Evolutionary conservation across 2,113 vertebrate species (phyloP), one percentile per base, ranked within the genome.

Genomic region (Anoura caudifer): DNA sequence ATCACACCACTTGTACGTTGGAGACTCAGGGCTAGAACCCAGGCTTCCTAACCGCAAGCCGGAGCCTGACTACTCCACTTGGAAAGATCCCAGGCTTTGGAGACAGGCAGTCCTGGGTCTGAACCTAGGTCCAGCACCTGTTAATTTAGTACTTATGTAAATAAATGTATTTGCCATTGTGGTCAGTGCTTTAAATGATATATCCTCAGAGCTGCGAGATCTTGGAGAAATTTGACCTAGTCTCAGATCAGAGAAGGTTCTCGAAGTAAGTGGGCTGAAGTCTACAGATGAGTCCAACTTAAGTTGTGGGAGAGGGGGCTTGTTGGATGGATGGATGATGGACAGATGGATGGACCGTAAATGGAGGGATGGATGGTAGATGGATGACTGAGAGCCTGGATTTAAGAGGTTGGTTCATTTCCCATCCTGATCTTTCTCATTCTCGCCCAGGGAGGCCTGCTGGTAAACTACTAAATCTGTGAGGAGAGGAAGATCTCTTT

Each of bases 381-480:
- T 33, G 5, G 22, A 28, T 54, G 81, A 45, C 70, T n/a, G 3
- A 52, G 79, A 83, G 33, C 22, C 52, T 81, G 33, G 8, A 13
- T 85, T 82, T 86, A 70, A 75, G 87, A 95, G 50, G 24, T 10
- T 65, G 84, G 73, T 73, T 85, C 1, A 91, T 69, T 95, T 76
- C 36, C 6, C 31, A 77, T 90, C 93, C 70, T 91, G 82, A 63
- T 96, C 94, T 85, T 61, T 75, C 83, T 54, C 5, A 90, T 26
- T 59, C 31, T 96, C 50, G 14, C 12, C 31, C 59, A 89, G 93
- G 70, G 47, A 97, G 75, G 69, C 85, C 95, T 98, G 88, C 97
- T 94, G 91, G 95, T 93, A 95, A 98, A 90, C 90, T 95, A 90
- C 91, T 95, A 95, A 97, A 95, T 94, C 92, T 96, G 67, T 47